Evolutionary conservation across 2,113 vertebrate genomes (phyloP), one percentile per base, ranked within the genome.

Genomic region (Lontra canadensis): DNA sequence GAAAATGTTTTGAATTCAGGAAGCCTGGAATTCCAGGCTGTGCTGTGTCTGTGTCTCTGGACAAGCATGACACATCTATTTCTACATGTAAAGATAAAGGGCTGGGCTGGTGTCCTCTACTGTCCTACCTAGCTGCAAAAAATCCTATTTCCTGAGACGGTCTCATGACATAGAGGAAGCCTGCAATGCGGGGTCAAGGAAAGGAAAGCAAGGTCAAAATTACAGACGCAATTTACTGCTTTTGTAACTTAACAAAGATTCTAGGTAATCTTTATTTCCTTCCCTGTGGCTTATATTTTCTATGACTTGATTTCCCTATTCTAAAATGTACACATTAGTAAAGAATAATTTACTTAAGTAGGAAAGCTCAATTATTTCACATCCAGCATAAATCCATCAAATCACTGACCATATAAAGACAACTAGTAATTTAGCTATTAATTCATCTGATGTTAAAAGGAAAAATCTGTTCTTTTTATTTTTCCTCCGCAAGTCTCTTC

Each of bases 201-300:
- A 57, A 69, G 81, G 57, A 96, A 86, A 26, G 17, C 7, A n/a
- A 89, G 78, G 26, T 63, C 67, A 94, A 59, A 92, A 83, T 31
- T 74, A 86, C 1, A 83, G 71, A 79, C 11, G 31, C 31, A 52
- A 73, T 47, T 34, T n/a, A 88, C 8, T 13, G 15, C 57, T 84
- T 95, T 14, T n/a, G 31, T 81, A 78, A 93, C 81, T 88, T 49
- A 85, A 93, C 31, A 25, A 86, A 95, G 25, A 81, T 14, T 42
- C 57, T 57, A 31, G 2, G 18, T 14, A 42, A 88, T 81, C 93
- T 84, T 84, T 47, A 34, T 94, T 87, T 89, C 92, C 29, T 52
- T 96, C 42, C 67, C 31, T 25, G 10, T 49, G 84, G 34, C 29
- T 10, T 71, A 44, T 6, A 91, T 95, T 76, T 96, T 85, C 49